Evolutionary conservation across 92 coral and sea anemone species (phyloP), one percentile per base, ranked within the genome.

Genomic region (Palythoa grandis): DNA sequence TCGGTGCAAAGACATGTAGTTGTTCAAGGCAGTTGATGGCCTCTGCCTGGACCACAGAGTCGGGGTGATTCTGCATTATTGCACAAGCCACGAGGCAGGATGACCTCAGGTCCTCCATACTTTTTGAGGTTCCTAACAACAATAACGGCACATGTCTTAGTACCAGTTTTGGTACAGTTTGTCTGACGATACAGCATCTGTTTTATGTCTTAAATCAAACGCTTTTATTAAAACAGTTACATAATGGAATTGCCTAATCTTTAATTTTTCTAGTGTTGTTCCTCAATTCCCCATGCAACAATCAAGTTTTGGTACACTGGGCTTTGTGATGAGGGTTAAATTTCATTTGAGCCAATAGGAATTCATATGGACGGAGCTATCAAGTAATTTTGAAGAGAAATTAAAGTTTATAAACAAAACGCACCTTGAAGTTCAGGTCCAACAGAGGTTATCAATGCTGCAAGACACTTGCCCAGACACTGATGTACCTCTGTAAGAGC

Each of bases 11-110:
- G 87, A 97, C 98, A 87, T 97, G 99, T 50, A 97, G 95, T 76
- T 97, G 99, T 77, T 97, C 97, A 43, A 97, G 97, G 82, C 99
- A 97, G 75, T 95, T 95, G 93, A 97, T 97, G 54, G 99, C 99
- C 68, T 97, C 99, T 22, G 98, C 96, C 80, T 97, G 99, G 74
- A 97, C 99, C 52, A 97, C 85, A 5, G 99, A 97, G 77, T 97
- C 99, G 40, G 98, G 88, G 82, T 97, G 99, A 72, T 97, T 97
- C 84, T 97, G 99, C 99, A 97, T 97, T 15, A 97, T 92, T 35
- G 98, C 98, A 79, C 98, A 93, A 66, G 99, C 93, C 38, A 97
- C 99, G 5, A 95, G 90, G 70, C 99, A 97, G 11, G 95, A 90
- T 54, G 95, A 89, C 73, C 98, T 98, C 75, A 97, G 94, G 63